Conservation (phyloP, 2,888 invertebrate genomes). For the Xanthorhoe designata region DNA sequence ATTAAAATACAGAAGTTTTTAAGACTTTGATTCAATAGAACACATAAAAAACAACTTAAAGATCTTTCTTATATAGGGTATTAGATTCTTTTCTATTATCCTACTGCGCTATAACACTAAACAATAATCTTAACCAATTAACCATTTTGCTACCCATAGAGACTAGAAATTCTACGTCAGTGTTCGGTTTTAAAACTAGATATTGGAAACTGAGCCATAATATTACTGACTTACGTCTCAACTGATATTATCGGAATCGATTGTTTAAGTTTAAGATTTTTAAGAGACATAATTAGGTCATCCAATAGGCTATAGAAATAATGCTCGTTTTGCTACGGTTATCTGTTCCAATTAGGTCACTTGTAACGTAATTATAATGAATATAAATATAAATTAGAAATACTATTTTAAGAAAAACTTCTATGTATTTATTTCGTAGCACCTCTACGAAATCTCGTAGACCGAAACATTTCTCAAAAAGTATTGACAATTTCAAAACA, state of each 20-base stretch:
- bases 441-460: slow-evolving; percentile 1
- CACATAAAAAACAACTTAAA: too few species aligned
- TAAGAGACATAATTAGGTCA: slow-evolving; percentile 18
- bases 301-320: background rate
- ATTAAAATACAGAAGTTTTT: too few species aligned
- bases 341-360: background rate
- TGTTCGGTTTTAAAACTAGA: background rate
- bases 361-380: background rate
- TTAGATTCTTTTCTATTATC: too few species aligned
- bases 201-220: slow-evolving; percentile 17
- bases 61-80: too few species aligned
- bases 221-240: slow-evolving; percentile 7
- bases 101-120: too few species aligned
- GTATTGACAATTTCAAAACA: background rate
- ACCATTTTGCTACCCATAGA: too few species aligned
- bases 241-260: slow-evolving; percentile 14
- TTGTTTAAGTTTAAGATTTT: slow-evolving; percentile 18
- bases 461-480: background rate
- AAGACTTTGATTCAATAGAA: too few species aligned
- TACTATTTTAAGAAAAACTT: too few species aligned
- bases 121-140: too few species aligned
- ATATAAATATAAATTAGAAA: background rate
- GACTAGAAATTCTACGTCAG: too few species aligned
- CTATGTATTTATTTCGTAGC: background rate
- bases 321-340: background rate